Evolutionary conservation across 2,888 invertebrate species (phyloP).

Genomic region (Halictus ligatus): DNA sequence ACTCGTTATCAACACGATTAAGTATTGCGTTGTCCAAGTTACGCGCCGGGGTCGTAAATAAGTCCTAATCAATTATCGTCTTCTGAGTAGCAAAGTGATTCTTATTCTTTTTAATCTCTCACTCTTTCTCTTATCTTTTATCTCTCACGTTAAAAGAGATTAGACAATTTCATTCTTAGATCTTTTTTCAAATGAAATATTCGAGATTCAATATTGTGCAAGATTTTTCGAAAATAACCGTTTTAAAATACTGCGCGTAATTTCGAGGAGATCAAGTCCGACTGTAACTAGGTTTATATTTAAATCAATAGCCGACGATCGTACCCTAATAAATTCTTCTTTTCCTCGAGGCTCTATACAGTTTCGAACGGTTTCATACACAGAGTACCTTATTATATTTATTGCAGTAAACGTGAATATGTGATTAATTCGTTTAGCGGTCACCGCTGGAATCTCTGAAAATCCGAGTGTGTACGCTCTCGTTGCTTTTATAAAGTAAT

Average conservation of each 20-base stretch:
- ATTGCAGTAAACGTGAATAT: not conserved
- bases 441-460: not conserved
- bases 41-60: not conserved
- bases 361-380: not conserved
- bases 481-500: not conserved
- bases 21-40: slow-evolving; percentile 6
- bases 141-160: not conserved
- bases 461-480: not conserved
- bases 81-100: not conserved
- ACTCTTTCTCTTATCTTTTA: no score
- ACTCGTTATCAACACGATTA: slow-evolving; percentile 11
- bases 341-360: not conserved
- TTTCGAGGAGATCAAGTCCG: not conserved
- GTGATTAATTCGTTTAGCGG: not conserved
- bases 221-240: not conserved
- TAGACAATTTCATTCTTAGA: not conserved
- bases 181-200: not conserved
- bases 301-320: not conserved
- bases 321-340: not conserved
- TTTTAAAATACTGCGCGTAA: no score
- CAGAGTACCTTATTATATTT: not conserved
- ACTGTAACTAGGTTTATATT: not conserved
- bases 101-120: not conserved
- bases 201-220: no score
- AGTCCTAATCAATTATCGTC: slow-evolving; percentile 3